Base-by-base conservation (phyloP, 2,797 vertebrate species). In the Huso huso region DNA sequence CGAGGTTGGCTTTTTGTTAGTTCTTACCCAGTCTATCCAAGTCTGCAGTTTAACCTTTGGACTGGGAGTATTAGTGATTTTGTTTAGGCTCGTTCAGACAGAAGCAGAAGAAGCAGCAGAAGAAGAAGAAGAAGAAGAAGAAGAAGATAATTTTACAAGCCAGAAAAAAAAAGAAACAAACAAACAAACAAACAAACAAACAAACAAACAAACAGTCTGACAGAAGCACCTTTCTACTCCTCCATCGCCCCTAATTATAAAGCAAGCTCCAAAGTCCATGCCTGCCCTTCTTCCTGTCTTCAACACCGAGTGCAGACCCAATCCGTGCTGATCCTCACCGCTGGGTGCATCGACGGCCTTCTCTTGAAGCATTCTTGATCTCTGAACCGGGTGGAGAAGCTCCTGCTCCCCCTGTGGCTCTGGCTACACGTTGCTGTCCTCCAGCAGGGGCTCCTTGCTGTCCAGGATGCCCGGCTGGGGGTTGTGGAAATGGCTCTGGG, bases 351-450 rank as follows among this genome's bases (percentile, higher is more conserved):
- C 23, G 23, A 37, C 4, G 23, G 2, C 23, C 4, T 37, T 37
- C 23, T 37, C 23, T 37, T 37, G 2, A 37, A 37, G 23, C 23
- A 37, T 37, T 37, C 23, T 37, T 37, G 23, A 37, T 37, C 23
- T 37, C 23, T 37, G 23, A 37, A 37, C 23, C 23, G 72, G 58
- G 71, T 74, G 63, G 50, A 50, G 66, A 65, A 67, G 61, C 71
- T 75, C 74, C 69, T 70, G 66, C 68, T 69, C 74, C 70, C 66
- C 74, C 58, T 15, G 4, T 66, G 76, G 79, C 81, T 76, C 73
- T 75, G 81, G 86, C 83, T 90, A 95, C 84, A 95, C 93, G 0
- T 89, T 92, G 86, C 91, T 94, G 87, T 95, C 93, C 78, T 93
- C 93, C 10, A 94, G 84, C 62, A 94, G 89, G 1, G 91, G 93